These are phyloP conservation scores for Phyllotis vaccarum DNA, from an alignment of 2,797 vertebrate species.

Conservation along the genomic window DNA sequence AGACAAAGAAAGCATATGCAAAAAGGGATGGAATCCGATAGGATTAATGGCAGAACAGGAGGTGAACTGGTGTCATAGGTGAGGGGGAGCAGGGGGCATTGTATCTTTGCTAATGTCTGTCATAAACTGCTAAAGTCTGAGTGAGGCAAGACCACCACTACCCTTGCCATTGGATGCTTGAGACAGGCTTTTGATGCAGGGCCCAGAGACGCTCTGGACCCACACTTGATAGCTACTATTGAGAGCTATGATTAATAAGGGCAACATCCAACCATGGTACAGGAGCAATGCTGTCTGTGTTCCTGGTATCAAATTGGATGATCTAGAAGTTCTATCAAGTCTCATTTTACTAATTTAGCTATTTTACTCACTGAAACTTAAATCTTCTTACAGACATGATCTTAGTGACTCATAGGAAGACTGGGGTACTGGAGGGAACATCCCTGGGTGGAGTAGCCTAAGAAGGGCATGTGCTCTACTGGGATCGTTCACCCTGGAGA, in stretches of 20 bases:
- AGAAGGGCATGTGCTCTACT: too few relatives aligned
- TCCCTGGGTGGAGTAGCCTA: not conserved
- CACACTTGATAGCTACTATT: not conserved
- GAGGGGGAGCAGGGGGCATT: not conserved
- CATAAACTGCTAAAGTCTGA: not conserved
- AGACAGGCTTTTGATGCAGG: not conserved
- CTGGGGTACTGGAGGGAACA: not conserved
- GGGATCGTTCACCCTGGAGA: not conserved
- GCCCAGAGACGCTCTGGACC: not conserved
- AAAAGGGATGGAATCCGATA: not conserved
- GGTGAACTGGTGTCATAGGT: not conserved
- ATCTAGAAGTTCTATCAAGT: not conserved
- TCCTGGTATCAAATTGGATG: not conserved
- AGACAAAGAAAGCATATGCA: not conserved
- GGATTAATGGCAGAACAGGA: too few relatives aligned
- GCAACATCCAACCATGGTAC: not conserved
- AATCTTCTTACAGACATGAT: not conserved
- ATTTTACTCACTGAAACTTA: not conserved
- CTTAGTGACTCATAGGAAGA: not conserved
- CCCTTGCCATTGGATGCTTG: not conserved
- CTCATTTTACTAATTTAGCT: too few relatives aligned
- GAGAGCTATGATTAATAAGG: not conserved
- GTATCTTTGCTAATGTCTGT: not conserved
- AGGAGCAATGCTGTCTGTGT: not conserved
- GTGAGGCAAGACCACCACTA: not conserved